Evolutionary conservation across 2,113 vertebrate species (phyloP).

Genomic region (Megaceryle maxima): DNA sequence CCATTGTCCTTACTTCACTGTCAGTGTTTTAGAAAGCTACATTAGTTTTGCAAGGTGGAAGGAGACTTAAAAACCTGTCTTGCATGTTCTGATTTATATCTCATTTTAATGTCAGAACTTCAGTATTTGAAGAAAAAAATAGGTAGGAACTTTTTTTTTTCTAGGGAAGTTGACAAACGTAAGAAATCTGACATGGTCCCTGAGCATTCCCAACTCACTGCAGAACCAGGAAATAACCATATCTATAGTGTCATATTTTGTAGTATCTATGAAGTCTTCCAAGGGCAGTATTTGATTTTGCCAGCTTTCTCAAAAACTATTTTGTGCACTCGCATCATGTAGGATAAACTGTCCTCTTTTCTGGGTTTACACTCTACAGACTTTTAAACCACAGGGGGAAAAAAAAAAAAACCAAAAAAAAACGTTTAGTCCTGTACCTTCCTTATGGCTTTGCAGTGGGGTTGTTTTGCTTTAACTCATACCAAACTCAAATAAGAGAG

Average conservation of each 20-base stretch:
- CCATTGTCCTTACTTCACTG: neutral
- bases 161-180: neutral
- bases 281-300: neutral
- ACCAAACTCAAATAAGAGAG: neutral
- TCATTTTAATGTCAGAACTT: neutral
- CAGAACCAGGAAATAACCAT: neutral
- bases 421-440: neutral
- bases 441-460: neutral
- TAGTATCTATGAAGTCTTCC: neutral
- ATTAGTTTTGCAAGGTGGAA: neutral
- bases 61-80: neutral
- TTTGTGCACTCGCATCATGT: neutral
- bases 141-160: neutral
- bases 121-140: neutral
- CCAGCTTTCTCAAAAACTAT: neutral
- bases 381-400: neutral
- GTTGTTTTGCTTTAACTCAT: neutral
- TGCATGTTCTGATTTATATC: neutral
- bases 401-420: accelerated
- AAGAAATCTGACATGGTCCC: neutral
- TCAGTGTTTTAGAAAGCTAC: neutral
- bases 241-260: neutral
- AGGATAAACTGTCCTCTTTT: neutral
- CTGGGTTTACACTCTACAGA: neutral
- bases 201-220: neutral